Base-by-base conservation (phyloP, 2,888 invertebrate species). In the Alsophila aescularia region DNA sequence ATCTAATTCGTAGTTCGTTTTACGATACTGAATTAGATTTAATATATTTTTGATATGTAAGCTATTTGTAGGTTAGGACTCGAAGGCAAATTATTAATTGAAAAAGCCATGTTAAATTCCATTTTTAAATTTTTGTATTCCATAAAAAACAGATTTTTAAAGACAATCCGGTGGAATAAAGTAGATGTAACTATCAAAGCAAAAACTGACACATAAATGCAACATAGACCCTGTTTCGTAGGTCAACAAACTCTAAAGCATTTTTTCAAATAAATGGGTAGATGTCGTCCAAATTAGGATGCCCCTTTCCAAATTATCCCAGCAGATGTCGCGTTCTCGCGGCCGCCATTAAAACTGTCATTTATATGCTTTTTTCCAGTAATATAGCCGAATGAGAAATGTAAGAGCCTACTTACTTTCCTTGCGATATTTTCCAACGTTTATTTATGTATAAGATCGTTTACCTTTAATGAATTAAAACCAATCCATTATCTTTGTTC, bases 261-360 rank as follows among this genome's bases (percentile, higher is more conserved):
- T 51, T 62, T 57, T 53, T 45, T 51, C 55, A 61, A 53, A 66
- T 66, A 60, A 61, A 62, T 66, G 66, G 59, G 65, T 63, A 61
- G 58, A 63, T 63, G 54, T 59, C 53, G 55, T 54, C 52, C 58
- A 64, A 73, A 73, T 73, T 71, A 69, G 67, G 65, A 64, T 65
- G 66, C 64, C 65, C 61, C 67, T 67, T 63, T 60, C 66, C 60
- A 75, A 75, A 73, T 77, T 67, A 66, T 66, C 61, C 64, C 31
- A 61, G 47, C 76, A 78, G 75, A 76, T 78, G 75, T 68, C 70
- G 67, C 64, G 55, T 61, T 66, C 66, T 55, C 63, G 64, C 57
- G 63, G 64, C 58, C 53, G 50, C 55, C 62, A 78, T 77, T 77
- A 75, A 74, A 71, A 70, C 45, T 69, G 67, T 66, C 65, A 63